phyloP scores from a whole-genome alignment of 2,888 invertebrate species.

The Lordiphosa fenestrarum region DNA sequence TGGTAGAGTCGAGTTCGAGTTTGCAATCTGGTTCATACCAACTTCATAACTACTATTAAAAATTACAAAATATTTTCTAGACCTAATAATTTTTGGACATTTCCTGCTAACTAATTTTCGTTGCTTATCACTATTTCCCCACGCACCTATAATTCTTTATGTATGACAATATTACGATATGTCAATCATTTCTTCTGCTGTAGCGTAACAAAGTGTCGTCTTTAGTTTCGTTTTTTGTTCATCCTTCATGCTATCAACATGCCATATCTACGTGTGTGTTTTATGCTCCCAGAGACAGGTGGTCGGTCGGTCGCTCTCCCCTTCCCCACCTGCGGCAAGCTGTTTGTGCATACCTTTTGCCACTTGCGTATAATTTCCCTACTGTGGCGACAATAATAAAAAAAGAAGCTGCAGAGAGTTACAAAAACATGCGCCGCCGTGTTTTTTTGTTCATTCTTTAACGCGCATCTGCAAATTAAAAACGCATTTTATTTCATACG shows the following conservation, averaged over 20 bases:
- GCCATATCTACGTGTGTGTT: slow-evolving; percentile 32
- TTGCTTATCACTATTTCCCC: too few relatives aligned
- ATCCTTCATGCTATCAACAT: slow-evolving; percentile 21
- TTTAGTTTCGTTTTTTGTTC: background rate
- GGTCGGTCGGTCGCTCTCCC: slow-evolving; percentile 41
- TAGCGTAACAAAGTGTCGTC: slow-evolving; percentile 4
- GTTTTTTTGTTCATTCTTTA: slow-evolving; percentile 25
- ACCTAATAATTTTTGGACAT: too few relatives aligned
- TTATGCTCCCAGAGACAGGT: slow-evolving; percentile 50
- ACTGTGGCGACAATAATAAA: slow-evolving; percentile 38
- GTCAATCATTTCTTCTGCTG: too few relatives aligned
- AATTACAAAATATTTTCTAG: too few relatives aligned
- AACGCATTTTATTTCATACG: slow-evolving; percentile 71
- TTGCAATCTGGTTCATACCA: too few relatives aligned
- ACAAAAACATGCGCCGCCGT: slow-evolving; percentile 10
- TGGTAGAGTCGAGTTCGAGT: too few relatives aligned
- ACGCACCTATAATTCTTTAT: too few relatives aligned
- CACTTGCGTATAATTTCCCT: slow-evolving; percentile 58
- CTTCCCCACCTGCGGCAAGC: slow-evolving; percentile 27
- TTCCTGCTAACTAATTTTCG: too few relatives aligned
- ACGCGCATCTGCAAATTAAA: slow-evolving; percentile 75
- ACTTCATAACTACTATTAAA: too few relatives aligned
- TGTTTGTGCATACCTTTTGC: slow-evolving; percentile 53
- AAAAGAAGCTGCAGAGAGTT: slow-evolving; percentile 28
- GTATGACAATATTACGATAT: too few relatives aligned